Percentiles rank a stretch among this genome's conserved stretches.
phyloP scores from a whole-genome alignment of 1,140 invertebrate species.

The Eulimnadia texana region DNA sequence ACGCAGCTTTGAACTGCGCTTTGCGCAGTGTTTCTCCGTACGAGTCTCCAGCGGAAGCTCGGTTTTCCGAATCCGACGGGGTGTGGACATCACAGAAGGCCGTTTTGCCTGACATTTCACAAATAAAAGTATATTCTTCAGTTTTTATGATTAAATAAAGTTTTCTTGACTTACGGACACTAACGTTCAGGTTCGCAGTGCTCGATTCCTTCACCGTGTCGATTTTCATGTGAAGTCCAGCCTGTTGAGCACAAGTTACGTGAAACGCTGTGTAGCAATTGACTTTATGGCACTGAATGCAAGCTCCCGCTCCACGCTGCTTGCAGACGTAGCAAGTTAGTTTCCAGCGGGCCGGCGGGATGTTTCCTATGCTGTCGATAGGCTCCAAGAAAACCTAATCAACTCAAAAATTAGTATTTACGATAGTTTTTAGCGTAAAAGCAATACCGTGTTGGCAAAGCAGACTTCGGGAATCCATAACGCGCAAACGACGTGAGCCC shows the following conservation, averaged over 20 bases:
- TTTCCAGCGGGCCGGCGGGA: conserved; percentile 87
- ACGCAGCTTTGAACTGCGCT: conserved; percentile 36
- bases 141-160: too few relatives aligned
- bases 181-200: conserved; percentile 38
- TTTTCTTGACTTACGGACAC: conserved; percentile 43
- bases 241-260: conserved; percentile 95
- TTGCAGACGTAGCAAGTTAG: conserved; percentile 94
- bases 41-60: conserved; percentile 22
- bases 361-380: conserved; percentile 89
- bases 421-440: background rate
- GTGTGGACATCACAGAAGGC: conserved; percentile 92
- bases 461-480: conserved; percentile 97
- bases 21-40: conserved; percentile 27
- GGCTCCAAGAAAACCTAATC: conserved; percentile 77
- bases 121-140: too few relatives aligned
- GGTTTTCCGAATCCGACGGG: conserved; percentile 50
- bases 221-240: conserved; percentile 90
- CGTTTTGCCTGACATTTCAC: conserved; percentile 72
- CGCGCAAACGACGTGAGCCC: conserved; percentile 98
- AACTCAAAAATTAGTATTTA: conserved; percentile 7
- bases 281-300: conserved; percentile 92
- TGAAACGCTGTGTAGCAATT: conserved; percentile 97
- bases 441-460: conserved; percentile 76
- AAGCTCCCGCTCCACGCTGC: conserved; percentile 81
- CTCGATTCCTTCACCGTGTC: conserved; percentile 61